A percentile compares a stretch with the other conserved stretches of the same genome.
These are phyloP conservation scores for Motacilla alba DNA, from an alignment of 2,113 vertebrate species.

Conservation along the genomic window DNA sequence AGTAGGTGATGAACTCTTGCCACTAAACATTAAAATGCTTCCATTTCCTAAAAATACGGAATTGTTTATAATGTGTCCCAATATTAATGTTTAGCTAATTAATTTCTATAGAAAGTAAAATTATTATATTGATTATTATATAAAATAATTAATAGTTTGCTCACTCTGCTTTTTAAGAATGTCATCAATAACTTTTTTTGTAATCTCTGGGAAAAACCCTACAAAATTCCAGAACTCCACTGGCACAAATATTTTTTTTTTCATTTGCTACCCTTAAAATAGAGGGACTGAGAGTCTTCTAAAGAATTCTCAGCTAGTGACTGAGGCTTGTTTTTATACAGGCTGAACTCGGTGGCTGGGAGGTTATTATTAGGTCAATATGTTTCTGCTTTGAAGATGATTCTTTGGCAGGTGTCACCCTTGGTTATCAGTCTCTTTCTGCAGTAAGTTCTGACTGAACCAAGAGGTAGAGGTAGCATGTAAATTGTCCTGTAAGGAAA, in stretches of 20 bases:
- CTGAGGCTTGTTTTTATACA: neutral
- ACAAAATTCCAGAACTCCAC: neutral
- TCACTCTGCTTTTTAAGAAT: neutral
- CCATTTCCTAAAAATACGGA: neutral
- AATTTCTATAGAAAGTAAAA: neutral
- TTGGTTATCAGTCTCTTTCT: neutral
- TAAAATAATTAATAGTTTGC: neutral
- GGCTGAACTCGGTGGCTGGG: neutral
- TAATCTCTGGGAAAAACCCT: neutral
- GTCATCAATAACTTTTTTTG: neutral
- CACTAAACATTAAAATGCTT: neutral
- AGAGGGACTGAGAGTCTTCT: neutral
- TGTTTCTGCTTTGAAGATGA: neutral
- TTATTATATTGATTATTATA: neutral
- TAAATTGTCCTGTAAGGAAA: neutral
- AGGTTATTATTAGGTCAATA: neutral
- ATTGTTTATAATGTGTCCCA: neutral
- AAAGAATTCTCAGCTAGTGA: neutral
- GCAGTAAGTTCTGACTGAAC: neutral
- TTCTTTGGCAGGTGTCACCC: neutral
- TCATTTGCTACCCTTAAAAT: neutral
- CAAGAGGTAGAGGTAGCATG: neutral
- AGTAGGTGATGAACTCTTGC: neutral
- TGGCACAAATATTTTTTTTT: neutral
- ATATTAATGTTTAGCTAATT: neutral